Base-by-base conservation (phyloP, 2,113 vertebrate genomes). In the Lontra canadensis region DNA sequence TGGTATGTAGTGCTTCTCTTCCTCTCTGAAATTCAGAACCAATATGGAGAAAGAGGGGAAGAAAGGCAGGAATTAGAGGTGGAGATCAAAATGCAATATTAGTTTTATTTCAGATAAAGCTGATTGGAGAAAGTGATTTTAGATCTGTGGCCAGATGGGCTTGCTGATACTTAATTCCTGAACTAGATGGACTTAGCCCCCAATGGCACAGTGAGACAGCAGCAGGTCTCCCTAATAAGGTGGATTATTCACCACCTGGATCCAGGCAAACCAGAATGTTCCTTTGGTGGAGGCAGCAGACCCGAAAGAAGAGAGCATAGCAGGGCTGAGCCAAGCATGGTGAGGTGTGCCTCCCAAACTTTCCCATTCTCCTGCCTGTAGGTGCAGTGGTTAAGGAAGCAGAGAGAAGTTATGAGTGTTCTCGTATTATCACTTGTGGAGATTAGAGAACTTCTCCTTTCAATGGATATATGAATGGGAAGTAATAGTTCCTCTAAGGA, bases 81-180 rank as follows among this genome's bases (percentile, higher is more conserved):
- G 61, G n/a, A 95, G 82, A 87, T 93, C 63, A 79, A 88, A 82
- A 83, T 65, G 65, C 6, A 59, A 3, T 59, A 59, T 55, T 73
- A 55, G 69, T 49, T 96, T 79, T 83, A 92, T 96, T 87, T 90
- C 39, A 83, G 49, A 57, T 36, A 59, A 69, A 81, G 34, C 23
- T 87, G 86, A 44, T 10, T 15, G 10, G 59, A 94, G 85, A 87
- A 79, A 82, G 23, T 55, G 47, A 55, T 79, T 90, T 96, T 74
- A 74, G 84, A 42, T 81, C 85, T 76, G 63, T 25, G 55, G 49
- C 20, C 79, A 92, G 63, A 85, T 81, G 65, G 79, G 34, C 49
- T 95, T 63, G 14, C 73, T 44, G 49, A 78, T 55, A 78, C 49
- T 71, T 86, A n/a, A 6, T 82, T 95, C 25, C 81, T 79, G 42